A percentile compares a stretch with the other conserved stretches of the same genome.
These are phyloP conservation scores for Cylloceria caligata DNA, from an alignment of 2,888 invertebrate genomes.

Conservation along the genomic window DNA sequence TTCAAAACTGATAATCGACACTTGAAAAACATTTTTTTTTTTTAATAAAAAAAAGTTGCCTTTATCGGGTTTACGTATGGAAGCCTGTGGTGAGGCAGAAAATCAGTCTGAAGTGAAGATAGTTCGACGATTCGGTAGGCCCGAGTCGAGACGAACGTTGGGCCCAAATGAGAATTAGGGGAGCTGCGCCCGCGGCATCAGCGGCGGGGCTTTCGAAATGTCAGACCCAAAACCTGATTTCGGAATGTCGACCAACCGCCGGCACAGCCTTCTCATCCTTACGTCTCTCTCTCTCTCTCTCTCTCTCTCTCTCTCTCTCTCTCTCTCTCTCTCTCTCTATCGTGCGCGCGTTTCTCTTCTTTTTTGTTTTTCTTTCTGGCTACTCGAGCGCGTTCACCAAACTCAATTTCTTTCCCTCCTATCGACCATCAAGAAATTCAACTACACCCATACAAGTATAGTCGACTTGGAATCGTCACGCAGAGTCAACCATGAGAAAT, in stretches of 20 bases:
- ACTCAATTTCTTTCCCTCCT: conserved; percentile 40
- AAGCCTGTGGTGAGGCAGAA: neutral
- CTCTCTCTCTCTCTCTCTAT: conserved; percentile 22
- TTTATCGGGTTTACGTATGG: neutral
- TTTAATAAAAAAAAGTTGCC: neutral
- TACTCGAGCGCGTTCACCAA: conserved; percentile 41
- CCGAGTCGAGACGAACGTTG: conserved; percentile 35
- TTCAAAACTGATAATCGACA: neutral
- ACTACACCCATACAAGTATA: conserved; percentile 27
- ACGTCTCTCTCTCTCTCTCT: conserved; percentile 35
- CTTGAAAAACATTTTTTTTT: no score
- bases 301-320: conserved; percentile 30
- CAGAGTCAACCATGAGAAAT: conserved; percentile 15
- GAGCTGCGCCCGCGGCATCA: conserved; percentile 66
- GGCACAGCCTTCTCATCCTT: conserved; percentile 49
- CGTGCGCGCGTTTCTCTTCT: conserved; percentile 23
- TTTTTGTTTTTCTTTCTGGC: conserved; percentile 53
- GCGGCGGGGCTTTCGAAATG: conserved; percentile 72
- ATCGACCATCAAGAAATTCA: conserved; percentile 53
- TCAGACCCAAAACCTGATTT: conserved; percentile 78
- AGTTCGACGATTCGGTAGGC: conserved; percentile 14
- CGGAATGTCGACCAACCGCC: conserved; percentile 74
- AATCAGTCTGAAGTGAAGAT: neutral
- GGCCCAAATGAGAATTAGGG: conserved; percentile 41
- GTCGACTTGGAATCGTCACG: conserved; percentile 10